These are phyloP conservation scores for Pangasius sanitwongsei DNA, from an alignment of 2,797 vertebrate genomes.

Conservation along the genomic window DNA sequence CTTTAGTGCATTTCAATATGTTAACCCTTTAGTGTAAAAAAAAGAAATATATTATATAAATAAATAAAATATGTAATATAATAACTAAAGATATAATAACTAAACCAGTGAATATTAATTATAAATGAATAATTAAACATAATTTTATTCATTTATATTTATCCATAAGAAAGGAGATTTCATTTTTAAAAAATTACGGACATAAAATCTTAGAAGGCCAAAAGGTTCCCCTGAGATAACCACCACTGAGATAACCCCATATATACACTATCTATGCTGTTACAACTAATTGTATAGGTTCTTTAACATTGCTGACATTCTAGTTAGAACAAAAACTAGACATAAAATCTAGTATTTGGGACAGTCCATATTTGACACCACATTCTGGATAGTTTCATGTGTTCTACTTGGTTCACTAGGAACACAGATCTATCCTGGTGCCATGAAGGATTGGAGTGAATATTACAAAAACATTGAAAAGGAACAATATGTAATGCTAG, in stretches of 20 bases:
- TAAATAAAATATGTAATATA: no score
- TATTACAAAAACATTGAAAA: not conserved
- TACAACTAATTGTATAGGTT: not conserved
- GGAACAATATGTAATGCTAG: not conserved
- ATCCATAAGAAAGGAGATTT: no score
- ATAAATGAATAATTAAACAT: no score
- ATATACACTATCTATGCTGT: not conserved
- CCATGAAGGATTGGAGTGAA: not conserved
- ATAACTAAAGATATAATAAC: no score
- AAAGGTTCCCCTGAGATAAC: not conserved
- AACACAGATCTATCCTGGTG: not conserved
- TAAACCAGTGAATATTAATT: no score
- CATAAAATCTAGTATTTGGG: not conserved
- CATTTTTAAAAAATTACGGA: no score
- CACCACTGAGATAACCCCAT: not conserved
- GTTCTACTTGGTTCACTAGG: not conserved
- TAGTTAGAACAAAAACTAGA: not conserved
- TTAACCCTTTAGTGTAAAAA: not conserved
- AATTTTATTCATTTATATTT: no score
- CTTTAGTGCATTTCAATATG: no score
- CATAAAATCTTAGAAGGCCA: not conserved
- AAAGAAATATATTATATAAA: not conserved
- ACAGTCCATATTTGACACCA: not conserved
- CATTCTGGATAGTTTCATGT: not conserved
- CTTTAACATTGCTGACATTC: not conserved